Conservation (phyloP, 1,140 invertebrate species). For the Trypoxylus dichotomus region DNA sequence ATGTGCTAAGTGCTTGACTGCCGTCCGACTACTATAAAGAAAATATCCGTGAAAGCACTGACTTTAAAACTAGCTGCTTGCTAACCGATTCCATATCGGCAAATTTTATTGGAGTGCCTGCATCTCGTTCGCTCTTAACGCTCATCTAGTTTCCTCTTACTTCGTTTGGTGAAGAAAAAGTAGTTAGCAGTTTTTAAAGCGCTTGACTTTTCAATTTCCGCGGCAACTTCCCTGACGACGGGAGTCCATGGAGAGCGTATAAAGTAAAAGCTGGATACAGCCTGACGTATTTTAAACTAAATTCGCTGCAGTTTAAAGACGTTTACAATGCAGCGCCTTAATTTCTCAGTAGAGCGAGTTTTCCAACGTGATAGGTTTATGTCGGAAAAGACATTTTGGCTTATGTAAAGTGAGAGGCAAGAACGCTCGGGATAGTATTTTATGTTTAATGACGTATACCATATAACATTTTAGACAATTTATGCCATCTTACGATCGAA, state of each 20-base stretch:
- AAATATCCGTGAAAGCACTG: too few species aligned
- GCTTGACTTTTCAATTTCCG: background rate
- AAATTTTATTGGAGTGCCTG: too few species aligned
- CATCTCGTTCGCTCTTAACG: too few species aligned
- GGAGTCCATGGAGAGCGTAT: background rate
- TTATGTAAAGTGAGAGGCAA: background rate
- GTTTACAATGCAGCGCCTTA: background rate
- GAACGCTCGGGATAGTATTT: background rate
- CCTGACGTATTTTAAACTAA: background rate
- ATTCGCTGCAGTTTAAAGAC: background rate
- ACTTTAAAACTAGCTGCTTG: too few species aligned
- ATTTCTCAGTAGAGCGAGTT: background rate
- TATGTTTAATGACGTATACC: background rate
- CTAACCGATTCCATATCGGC: too few species aligned
- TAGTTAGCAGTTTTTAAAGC: background rate
- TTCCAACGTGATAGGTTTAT: background rate
- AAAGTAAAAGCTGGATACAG: background rate
- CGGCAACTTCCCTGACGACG: background rate
- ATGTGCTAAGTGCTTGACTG: too few species aligned
- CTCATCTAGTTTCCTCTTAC: too few species aligned
- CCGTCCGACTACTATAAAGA: too few species aligned
- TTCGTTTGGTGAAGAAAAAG: background rate
- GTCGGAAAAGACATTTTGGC: background rate
- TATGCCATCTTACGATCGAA: background rate
- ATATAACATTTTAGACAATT: background rate